These are phyloP conservation scores for Mirounga angustirostris DNA, from an alignment of 2,113 vertebrate genomes.

Conservation along the genomic window DNA sequence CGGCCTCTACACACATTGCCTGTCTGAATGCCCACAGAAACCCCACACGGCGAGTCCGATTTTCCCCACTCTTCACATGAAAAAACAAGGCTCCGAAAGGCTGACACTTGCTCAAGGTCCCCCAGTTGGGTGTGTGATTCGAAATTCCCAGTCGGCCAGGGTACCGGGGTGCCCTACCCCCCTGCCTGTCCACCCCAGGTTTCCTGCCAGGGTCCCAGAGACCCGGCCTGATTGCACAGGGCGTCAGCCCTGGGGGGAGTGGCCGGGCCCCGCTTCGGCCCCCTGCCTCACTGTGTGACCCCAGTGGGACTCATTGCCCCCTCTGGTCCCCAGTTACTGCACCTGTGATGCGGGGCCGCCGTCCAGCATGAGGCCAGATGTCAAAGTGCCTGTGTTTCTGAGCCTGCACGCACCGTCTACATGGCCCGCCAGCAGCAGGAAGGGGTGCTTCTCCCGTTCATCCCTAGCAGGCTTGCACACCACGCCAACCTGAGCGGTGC, in stretches of 20 bases:
- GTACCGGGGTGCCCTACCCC: background rate
- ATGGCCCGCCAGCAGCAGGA: background rate
- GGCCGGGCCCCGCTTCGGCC: accelerated
- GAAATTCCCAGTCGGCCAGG: background rate
- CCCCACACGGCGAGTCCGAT: background rate
- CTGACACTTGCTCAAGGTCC: background rate
- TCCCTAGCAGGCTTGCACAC: accelerated
- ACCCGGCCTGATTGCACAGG: background rate
- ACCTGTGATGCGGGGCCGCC: background rate
- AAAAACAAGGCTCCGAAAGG: background rate
- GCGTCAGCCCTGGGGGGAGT: background rate
- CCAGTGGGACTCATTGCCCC: background rate
- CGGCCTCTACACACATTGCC: accelerated
- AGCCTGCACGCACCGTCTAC: accelerated
- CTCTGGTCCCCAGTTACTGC: background rate
- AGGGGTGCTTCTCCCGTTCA: too few species aligned
- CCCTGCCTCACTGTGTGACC: background rate
- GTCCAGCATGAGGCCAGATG: background rate
- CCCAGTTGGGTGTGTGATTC: background rate
- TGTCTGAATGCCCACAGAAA: background rate
- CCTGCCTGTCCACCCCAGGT: background rate
- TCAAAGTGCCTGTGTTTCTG: background rate
- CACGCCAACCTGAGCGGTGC: background rate
- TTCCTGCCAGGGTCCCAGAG: accelerated
- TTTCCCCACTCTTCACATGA: background rate